Evolutionary conservation across 2,113 vertebrate species (phyloP).

Genomic region (Syngnathus scovelli): DNA sequence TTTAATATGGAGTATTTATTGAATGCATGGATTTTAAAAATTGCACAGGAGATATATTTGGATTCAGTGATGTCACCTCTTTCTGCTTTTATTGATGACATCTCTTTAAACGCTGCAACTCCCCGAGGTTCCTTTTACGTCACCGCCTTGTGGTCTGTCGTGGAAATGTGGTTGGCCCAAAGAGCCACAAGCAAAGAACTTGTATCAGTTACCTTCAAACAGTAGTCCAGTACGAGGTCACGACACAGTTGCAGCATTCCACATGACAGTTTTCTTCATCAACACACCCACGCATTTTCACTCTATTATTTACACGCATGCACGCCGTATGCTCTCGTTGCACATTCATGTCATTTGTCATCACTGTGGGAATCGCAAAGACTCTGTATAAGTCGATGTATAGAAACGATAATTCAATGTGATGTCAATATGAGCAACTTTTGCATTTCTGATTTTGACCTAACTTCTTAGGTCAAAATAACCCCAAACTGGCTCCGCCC

Average conservation of each 20-base stretch:
- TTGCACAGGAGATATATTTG: no score
- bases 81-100: not conserved
- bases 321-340: constrained; percentile 1
- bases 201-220: not conserved
- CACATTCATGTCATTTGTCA: not conserved
- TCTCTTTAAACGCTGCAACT: not conserved
- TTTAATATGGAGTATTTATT: no score
- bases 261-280: constrained; percentile 14
- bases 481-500: no score
- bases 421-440: no score
- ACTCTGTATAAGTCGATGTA: not conserved
- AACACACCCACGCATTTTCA: constrained; percentile 11
- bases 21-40: no score
- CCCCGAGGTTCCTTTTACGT: not conserved
- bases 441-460: no score
- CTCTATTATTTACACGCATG: constrained; percentile 12
- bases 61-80: not conserved
- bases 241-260: not conserved
- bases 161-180: not conserved
- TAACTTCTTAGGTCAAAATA: no score
- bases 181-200: not conserved
- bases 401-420: not conserved
- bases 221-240: not conserved
- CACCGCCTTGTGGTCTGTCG: not conserved
- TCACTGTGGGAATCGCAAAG: not conserved